These are phyloP conservation scores for Nestor notabilis DNA, from an alignment of 2,113 vertebrate species.

Conservation along the genomic window DNA sequence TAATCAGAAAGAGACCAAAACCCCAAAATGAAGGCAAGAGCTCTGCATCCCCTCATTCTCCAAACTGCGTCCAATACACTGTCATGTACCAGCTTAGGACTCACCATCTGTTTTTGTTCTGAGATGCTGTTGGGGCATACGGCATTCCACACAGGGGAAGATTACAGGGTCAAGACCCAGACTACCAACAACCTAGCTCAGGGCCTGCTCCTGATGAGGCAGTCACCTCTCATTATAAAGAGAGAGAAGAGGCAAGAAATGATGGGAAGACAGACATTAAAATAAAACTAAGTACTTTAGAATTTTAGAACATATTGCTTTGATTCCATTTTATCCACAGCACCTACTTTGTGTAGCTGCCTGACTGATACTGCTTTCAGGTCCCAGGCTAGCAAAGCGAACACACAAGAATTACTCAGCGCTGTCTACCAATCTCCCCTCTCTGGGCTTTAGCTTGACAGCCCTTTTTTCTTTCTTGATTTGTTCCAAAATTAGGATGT, in stretches of 20 bases:
- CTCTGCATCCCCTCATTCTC: rapidly evolving
- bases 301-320: neutral
- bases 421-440: neutral
- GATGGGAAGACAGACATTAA: neutral
- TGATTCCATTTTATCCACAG: neutral
- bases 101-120: neutral
- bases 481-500: neutral
- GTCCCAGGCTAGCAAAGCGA: neutral
- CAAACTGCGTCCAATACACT: neutral
- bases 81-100: neutral
- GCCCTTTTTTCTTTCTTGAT: neutral
- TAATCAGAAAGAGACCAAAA: neutral
- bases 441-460: neutral
- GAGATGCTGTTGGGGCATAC: neutral
- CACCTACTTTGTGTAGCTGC: neutral
- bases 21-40: neutral
- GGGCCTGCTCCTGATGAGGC: neutral
- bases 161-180: neutral
- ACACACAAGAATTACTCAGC: neutral
- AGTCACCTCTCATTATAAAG: neutral
- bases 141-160: neutral
- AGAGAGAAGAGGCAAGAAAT: neutral
- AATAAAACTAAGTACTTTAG: neutral
- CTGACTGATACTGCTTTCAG: neutral
- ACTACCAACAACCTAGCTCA: neutral